Base-by-base conservation (phyloP, 2,888 invertebrate genomes). In the Fabriciana adippe region DNA sequence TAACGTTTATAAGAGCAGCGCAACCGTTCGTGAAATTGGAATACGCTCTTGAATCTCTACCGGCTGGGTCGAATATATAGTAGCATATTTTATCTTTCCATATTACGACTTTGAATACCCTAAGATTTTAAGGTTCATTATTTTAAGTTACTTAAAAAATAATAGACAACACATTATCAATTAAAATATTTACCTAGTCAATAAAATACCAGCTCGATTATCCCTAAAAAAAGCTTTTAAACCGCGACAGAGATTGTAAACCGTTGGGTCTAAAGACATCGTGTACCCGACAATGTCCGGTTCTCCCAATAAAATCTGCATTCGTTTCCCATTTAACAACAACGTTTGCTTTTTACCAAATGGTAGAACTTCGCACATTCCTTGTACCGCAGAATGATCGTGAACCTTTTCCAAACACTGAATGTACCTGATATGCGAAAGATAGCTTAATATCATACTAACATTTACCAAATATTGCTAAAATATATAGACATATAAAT, bases 51-150 rank as follows among this genome's bases (percentile, higher is more conserved):
- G 91, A 86, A 57, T 93, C 93, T 74, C 94, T 86, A 1, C 94
- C 93, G 18, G 90, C 94, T 0, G 95, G 94, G 80, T 95, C 95
- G 76, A 95, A 95, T 73, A 95, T 91, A 70, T 94, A 95, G 78
- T 87, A 95, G 70, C 93, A 90, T 59, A 93, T 88, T 59, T 87
- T 93, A 74, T 93, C 94, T 72, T 93, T 94, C 95, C 94, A 94
- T 73, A 94, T 91, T 0, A 92, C 90, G 15, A 94, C 78, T 79
- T 93, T 93, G 11, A 92, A 71, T 1, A 90, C 84, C 77, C 92
- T 92, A 45, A 73, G 70, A 64, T 35, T 31, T 41, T 41, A 2
- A 41, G 1, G 35, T 11, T 41, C 8, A 41, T 41, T 8, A 41
- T 41, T 41, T 41, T 41, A 11, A 11, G 1, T 11, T 41, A 41